These are phyloP conservation scores for Streblospio benedicti DNA, from an alignment of 1,140 invertebrate species.

Conservation along the genomic window DNA sequence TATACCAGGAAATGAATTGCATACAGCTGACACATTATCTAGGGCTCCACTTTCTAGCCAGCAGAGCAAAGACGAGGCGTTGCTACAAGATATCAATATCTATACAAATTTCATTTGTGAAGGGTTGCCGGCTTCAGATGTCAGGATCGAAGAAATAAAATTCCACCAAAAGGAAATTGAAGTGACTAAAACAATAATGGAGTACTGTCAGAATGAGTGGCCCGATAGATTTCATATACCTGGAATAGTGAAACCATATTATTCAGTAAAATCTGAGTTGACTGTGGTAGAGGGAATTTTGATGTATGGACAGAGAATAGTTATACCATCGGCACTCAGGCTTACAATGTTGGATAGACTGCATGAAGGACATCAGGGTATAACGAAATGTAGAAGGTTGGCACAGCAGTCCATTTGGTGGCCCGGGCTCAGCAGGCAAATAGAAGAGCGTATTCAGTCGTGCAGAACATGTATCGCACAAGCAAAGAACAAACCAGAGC, in stretches of 20 bases:
- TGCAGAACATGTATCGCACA: neutral
- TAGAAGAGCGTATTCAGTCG: neutral
- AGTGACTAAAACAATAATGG: neutral
- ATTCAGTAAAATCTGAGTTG: conserved; percentile 2
- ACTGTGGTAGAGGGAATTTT: conserved; percentile 8
- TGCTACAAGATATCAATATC: no score
- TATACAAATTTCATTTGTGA: neutral
- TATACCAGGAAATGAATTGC: neutral
- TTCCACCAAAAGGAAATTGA: neutral
- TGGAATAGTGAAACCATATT: conserved; percentile 3
- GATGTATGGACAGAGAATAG: neutral
- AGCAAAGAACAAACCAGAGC: neutral
- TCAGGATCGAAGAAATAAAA: neutral
- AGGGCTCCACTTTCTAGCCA: neutral
- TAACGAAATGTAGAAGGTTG: neutral
- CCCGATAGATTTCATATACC: neutral
- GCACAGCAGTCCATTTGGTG: conserved; percentile 8
- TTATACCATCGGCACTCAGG: conserved; percentile 1
- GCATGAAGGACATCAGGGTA: neutral
- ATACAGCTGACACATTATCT: neutral
- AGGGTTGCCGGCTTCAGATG: neutral
- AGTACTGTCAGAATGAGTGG: neutral
- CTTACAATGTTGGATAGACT: conserved; percentile 9
- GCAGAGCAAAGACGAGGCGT: no score
- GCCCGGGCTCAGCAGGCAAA: neutral